Evolutionary conservation across 2,113 vertebrate species (phyloP).

Genomic region (Cololabis saira): DNA sequence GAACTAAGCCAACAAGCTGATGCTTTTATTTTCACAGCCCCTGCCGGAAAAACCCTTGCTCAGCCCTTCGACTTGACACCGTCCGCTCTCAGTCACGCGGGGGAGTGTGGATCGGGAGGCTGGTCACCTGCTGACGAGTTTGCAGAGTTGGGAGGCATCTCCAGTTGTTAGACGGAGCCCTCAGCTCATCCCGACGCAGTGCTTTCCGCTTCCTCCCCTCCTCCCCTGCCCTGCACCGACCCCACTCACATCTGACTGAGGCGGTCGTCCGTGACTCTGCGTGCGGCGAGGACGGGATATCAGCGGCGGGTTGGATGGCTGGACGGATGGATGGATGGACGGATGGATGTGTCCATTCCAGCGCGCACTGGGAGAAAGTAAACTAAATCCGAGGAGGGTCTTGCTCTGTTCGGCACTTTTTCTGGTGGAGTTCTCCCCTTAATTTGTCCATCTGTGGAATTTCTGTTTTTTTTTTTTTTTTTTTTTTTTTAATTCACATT

Average conservation of each 20-base stretch:
- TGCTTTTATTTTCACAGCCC: slow-evolving; percentile 46
- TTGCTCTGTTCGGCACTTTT: slow-evolving; percentile 2
- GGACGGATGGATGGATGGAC: slow-evolving; percentile 9
- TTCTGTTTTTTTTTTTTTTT: slow-evolving; percentile 19
- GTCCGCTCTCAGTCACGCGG: slow-evolving; percentile 15
- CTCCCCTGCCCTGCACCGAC: background rate
- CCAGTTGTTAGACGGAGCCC: slow-evolving; percentile 38
- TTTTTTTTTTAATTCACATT: background rate
- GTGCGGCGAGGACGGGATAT: slow-evolving; percentile 40
- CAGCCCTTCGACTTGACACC: background rate
- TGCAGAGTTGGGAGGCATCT: slow-evolving; percentile 53
- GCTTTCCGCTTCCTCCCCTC: background rate
- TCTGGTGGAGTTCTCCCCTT: slow-evolving; percentile 39
- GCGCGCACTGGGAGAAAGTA: slow-evolving; percentile 65
- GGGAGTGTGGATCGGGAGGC: slow-evolving; percentile 42
- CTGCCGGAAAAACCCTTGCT: background rate
- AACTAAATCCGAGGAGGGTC: slow-evolving; percentile 52
- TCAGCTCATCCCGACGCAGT: no score
- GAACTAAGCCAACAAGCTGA: no score
- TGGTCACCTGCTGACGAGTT: slow-evolving; percentile 62
- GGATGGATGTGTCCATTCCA: slow-evolving; percentile 43
- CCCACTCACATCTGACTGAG: background rate
- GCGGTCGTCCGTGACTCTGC: slow-evolving; percentile 24
- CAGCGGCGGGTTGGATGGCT: slow-evolving; percentile 32
- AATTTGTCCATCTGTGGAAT: slow-evolving; percentile 44